These are phyloP conservation scores for Drosophila sproati DNA, from an alignment of 1,140 invertebrate species.

Conservation along the genomic window DNA sequence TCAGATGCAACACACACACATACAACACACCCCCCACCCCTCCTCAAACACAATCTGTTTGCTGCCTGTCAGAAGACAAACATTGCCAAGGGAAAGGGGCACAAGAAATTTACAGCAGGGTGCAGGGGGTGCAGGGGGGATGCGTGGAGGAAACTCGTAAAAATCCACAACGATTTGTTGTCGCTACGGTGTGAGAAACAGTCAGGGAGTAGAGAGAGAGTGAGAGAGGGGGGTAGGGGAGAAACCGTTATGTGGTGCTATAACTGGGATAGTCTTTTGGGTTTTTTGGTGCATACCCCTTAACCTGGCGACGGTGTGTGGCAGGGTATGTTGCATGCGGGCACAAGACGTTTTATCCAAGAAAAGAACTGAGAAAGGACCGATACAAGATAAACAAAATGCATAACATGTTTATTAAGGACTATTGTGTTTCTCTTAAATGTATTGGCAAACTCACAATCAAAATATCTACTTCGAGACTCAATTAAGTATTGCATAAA, in stretches of 20 bases:
- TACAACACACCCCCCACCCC: conserved; percentile 43
- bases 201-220: conserved; percentile 7
- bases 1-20: conserved; percentile 25
- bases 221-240: conserved; percentile 9
- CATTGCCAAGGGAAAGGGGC: conserved; percentile 30
- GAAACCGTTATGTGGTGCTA: conserved; percentile 59
- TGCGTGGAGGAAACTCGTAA: conserved; percentile 69
- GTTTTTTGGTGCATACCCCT: conserved; percentile 28
- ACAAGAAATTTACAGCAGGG: conserved; percentile 2
- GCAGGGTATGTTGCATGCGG: conserved; percentile 9
- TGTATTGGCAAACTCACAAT: no score
- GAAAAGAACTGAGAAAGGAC: no score
- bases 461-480: no score
- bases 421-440: no score
- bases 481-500: no score
- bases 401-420: no score
- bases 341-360: background rate
- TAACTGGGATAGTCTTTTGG: conserved; percentile 54
- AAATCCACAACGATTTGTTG: conserved; percentile 79
- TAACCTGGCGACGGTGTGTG: background rate
- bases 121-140: background rate
- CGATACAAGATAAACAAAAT: no score
- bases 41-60: conserved; percentile 75
- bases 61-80: conserved; percentile 79
- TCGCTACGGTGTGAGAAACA: conserved; percentile 33